These are phyloP conservation scores for Lysandra bellargus DNA, from an alignment of 2,888 invertebrate species.

Conservation along the genomic window DNA sequence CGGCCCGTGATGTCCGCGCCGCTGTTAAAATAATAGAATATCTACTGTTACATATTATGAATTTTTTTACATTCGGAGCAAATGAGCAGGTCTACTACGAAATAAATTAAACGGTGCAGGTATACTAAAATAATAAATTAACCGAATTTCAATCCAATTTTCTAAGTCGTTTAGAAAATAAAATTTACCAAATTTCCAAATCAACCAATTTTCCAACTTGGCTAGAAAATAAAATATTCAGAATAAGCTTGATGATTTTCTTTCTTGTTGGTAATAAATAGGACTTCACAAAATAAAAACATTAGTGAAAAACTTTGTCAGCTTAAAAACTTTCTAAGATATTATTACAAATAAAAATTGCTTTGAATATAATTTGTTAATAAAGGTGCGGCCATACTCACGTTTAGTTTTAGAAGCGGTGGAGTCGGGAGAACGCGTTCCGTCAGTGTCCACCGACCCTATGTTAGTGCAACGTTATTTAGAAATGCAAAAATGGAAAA, in stretches of 20 bases:
- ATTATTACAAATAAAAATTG: too few relatives aligned
- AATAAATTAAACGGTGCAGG: neutral
- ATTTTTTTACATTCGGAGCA: neutral
- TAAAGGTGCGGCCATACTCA: slow-evolving; percentile 38
- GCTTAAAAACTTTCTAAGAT: too few relatives aligned
- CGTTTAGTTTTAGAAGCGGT: slow-evolving; percentile 37
- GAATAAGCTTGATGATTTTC: too few relatives aligned
- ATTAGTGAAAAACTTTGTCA: too few relatives aligned
- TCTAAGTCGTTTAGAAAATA: too few relatives aligned
- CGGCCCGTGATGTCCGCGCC: slow-evolving; percentile 60
- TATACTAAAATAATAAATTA: too few relatives aligned
- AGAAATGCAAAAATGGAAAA: slow-evolving; percentile 21
- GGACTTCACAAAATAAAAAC: too few relatives aligned
- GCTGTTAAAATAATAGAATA: slow-evolving; percentile 40
- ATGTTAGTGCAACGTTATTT: slow-evolving; percentile 34
- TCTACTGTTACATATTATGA: neutral
- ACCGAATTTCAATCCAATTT: too few relatives aligned
- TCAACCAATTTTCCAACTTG: too few relatives aligned
- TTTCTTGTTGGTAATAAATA: too few relatives aligned
- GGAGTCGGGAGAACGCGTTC: slow-evolving; percentile 37
- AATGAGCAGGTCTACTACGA: neutral
- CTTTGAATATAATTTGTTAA: slow-evolving; percentile 23
- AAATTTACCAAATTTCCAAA: too few relatives aligned
- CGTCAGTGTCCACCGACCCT: slow-evolving; percentile 34
- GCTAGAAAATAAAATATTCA: too few relatives aligned